Percentiles rank a stretch among this genome's conserved stretches.
Conservation (phyloP, 2,113 vertebrate genomes). For the Bujurquina vittata region DNA sequence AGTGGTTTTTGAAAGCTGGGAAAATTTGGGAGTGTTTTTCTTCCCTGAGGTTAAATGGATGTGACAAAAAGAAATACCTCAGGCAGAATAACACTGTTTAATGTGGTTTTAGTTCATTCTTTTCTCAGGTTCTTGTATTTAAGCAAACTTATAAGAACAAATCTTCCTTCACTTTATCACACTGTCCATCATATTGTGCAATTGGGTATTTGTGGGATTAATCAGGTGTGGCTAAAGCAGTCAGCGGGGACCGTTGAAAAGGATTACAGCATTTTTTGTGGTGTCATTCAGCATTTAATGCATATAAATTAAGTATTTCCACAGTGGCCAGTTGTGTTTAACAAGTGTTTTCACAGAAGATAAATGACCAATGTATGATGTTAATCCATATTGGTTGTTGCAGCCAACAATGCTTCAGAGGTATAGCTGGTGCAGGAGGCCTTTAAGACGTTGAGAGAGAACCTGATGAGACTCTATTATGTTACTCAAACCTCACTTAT, state of each 20-base stretch:
- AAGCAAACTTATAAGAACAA: not conserved
- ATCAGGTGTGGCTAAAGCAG: slow-evolving; percentile 23
- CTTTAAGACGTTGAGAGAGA: not conserved
- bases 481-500: slow-evolving; percentile 2
- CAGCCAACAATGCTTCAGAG: slow-evolving; percentile 11
- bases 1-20: not conserved
- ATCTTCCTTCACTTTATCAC: not conserved
- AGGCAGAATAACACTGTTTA: not conserved
- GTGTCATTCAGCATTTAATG: slow-evolving; percentile 31
- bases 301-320: slow-evolving; percentile 37
- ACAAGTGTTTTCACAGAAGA: slow-evolving; percentile 31
- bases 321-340: not conserved
- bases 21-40: not conserved
- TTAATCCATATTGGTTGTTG: slow-evolving; percentile 44
- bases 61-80: not conserved
- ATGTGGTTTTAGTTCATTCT: not conserved
- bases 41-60: not conserved
- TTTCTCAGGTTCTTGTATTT: not conserved
- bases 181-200: not conserved
- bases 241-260: slow-evolving; percentile 34
- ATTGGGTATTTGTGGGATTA: slow-evolving; percentile 31
- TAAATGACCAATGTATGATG: slow-evolving; percentile 27
- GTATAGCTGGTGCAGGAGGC: slow-evolving; percentile 14
- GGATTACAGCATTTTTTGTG: slow-evolving; percentile 19
- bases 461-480: slow-evolving; percentile 15